phyloP scores from a whole-genome alignment of 30 jellyfish, hydroid and myxozoan genomes.

The Turritopsis dohrnii region DNA sequence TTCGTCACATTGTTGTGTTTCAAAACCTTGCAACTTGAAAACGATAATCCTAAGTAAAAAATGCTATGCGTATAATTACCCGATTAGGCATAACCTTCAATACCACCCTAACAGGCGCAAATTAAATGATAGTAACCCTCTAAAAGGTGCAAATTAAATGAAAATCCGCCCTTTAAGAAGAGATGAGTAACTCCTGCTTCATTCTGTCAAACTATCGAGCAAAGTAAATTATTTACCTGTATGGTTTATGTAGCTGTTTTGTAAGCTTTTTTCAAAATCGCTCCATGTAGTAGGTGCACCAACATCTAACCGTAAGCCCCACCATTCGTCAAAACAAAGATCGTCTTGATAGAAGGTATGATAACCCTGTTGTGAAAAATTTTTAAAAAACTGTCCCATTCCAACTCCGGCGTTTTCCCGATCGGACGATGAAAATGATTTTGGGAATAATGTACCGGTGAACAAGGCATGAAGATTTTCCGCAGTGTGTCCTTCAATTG shows the following conservation, averaged over 20 bases:
- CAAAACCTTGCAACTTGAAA: conserved; percentile 51
- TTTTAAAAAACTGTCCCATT: conserved; percentile 18
- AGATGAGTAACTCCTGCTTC: no score
- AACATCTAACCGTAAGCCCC: conserved; percentile 57
- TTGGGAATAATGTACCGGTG: conserved; percentile 46
- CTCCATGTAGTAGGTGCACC: conserved; percentile 34
- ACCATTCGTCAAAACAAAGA: conserved; percentile 55
- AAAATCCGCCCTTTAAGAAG: no score
- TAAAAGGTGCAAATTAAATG: no score
- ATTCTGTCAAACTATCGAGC: no score
- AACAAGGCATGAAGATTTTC: conserved; percentile 55
- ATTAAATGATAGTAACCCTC: no score
- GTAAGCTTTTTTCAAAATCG: conserved; percentile 34
- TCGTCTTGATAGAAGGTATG: conserved; percentile 70
- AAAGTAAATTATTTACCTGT: conserved; percentile 20
- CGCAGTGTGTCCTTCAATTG: conserved; percentile 52
- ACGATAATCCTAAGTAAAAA: conserved; percentile 35
- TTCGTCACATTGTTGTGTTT: conserved; percentile 37
- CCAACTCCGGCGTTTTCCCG: conserved; percentile 43
- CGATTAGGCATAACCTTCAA: no score
- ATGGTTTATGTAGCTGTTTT: conserved; percentile 30
- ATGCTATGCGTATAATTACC: no score
- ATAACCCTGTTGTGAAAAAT: conserved; percentile 34
- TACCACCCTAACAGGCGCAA: no score
- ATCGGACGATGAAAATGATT: conserved; percentile 34